phyloP scores from a whole-genome alignment of 1,140 invertebrate species.

The Drepana arcuata region DNA sequence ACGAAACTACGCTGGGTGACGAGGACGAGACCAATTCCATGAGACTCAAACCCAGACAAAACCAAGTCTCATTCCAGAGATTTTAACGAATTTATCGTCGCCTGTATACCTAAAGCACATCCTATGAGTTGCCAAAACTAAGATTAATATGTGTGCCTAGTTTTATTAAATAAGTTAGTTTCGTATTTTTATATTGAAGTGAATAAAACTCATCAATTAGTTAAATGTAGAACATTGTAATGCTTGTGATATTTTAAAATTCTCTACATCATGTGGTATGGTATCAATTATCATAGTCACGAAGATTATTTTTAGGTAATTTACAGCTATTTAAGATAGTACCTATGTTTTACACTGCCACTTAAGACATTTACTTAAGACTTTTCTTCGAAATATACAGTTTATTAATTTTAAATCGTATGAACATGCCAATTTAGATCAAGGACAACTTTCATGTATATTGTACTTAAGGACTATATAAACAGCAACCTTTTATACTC shows the following conservation, averaged over 20 bases:
- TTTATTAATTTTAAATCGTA: constrained; percentile 7
- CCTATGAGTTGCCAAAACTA: constrained; percentile 39
- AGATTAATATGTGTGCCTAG: constrained; percentile 30
- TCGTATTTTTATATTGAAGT: too few species aligned
- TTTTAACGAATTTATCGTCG: constrained; percentile 32
- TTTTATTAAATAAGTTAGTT: constrained; percentile 19
- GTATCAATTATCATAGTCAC: too few species aligned
- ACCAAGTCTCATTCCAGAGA: constrained; percentile 66
- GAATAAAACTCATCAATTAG: too few species aligned
- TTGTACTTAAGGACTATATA: too few species aligned
- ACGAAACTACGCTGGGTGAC: constrained; percentile 73
- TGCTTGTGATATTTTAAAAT: constrained; percentile 32
- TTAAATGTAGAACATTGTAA: constrained; percentile 17
- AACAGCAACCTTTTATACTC: too few species aligned
- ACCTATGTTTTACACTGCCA: constrained; percentile 50
- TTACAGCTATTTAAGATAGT: constrained; percentile 23
- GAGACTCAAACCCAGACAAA: constrained; percentile 70
- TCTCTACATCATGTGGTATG: neutral
- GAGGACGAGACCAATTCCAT: constrained; percentile 74
- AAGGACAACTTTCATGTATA: too few species aligned
- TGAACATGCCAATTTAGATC: constrained; percentile 10
- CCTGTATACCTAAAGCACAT: constrained; percentile 6
- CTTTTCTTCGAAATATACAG: constrained; percentile 13
- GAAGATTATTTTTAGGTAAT: too few species aligned
- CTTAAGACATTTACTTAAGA: constrained; percentile 27